Evolutionary conservation across 2,113 vertebrate genomes (phyloP), one percentile per base, ranked within the genome.

Genomic region (Limanda limanda): DNA sequence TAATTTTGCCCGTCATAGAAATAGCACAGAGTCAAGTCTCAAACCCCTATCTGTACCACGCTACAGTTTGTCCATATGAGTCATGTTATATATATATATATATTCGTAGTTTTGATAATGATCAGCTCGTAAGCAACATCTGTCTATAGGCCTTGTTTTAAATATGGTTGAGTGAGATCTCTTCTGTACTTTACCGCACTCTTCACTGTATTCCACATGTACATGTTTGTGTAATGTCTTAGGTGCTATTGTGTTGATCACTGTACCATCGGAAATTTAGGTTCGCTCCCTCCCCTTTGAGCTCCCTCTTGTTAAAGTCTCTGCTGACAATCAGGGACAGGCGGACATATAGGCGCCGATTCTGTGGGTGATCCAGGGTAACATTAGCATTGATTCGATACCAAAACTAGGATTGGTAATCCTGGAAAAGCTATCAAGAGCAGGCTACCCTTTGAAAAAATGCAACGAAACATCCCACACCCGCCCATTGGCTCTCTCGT

Each of bases 301-400:
- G 61, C 66, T 83, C 81, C 83, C 76, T 81, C 76, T 86, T 81
- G 78, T 79, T 94, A 94, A 93, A 7, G 94, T 85, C 92, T 96
- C 94, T 95, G 92, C 94, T 94, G 96, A 96, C 95, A 96, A 96
- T 98, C 96, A 96, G 96, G 95, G 95, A 96, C 93, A 93, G 86
- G 93, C 91, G 88, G 92, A 51, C 14, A 51, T 18, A 18, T 18
- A 18, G 15, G 18, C 6, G 47, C 18, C 47, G 18, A 51, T 51
- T 51, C 47, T 51, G 15, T 51, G 47, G 47, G 47, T 51, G 47
- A 15, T 51, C 45, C 35, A 3, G 40, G 40, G 40, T 13, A 1
- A 42, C 3, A 13, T 42, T 42, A 0, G 12, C 10, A 42, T 42
- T 42, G 40, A 42, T 42, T 11, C 1, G 2, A 42, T 42, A 0